phyloP scores from a whole-genome alignment of 2,113 vertebrate genomes.

The Chamaetylas fuelleborni region DNA sequence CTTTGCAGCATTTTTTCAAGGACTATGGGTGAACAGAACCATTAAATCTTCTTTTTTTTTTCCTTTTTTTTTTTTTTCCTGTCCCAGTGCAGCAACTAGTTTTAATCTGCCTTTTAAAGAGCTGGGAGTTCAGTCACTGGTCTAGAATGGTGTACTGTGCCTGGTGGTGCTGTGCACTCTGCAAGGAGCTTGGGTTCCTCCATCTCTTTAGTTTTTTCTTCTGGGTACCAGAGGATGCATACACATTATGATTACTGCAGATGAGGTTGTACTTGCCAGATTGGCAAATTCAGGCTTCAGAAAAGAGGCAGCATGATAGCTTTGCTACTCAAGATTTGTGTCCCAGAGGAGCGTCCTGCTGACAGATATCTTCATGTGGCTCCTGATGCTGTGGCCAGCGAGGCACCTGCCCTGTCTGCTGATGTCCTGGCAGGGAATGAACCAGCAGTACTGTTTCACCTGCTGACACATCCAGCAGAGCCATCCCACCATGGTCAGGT shows the following conservation, averaged over 20 bases:
- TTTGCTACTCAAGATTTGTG: not conserved
- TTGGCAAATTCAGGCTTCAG: not conserved
- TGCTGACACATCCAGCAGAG: not conserved
- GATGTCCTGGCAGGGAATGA: not conserved
- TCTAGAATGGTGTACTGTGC: not conserved
- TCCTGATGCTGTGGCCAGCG: not conserved
- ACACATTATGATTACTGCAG: fast-evolving
- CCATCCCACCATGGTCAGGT: not conserved
- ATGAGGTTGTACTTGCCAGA: fast-evolving
- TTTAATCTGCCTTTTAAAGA: not conserved
- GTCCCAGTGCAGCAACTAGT: not conserved
- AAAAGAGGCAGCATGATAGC: not conserved
- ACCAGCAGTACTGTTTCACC: not conserved
- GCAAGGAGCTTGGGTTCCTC: not conserved
- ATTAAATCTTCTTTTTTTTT: not conserved
- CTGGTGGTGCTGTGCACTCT: not conserved
- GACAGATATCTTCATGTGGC: not conserved
- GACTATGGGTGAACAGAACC: not conserved
- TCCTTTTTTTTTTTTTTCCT: not conserved
- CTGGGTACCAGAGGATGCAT: not conserved
- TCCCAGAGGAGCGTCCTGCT: not conserved
- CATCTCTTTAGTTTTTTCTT: not conserved
- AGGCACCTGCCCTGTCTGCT: not conserved
- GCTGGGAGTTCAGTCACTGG: not conserved
- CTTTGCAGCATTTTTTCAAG: not conserved